A percentile compares a stretch with the other conserved stretches of the same genome.
Evolutionary conservation across 2,113 vertebrate genomes (phyloP).

Genomic region (Phocoena phocoena): DNA sequence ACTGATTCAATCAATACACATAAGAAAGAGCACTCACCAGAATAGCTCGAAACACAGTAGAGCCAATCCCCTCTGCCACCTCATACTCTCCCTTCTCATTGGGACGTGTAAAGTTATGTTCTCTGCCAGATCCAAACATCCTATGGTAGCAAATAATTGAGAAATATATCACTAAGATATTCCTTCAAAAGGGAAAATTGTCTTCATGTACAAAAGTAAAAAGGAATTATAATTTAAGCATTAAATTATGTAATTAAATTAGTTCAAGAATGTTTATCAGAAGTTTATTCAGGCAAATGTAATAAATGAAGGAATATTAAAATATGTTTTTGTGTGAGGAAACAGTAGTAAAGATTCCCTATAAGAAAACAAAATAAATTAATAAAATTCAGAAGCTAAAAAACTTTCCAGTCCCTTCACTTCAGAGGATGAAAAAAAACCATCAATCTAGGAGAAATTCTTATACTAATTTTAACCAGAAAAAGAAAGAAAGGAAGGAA

Average conservation of each 20-base stretch:
- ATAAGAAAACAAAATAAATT: constrained; percentile 27
- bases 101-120: constrained; percentile 98
- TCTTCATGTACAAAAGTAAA: constrained; percentile 27
- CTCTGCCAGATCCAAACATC: constrained; percentile 99
- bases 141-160: constrained; percentile 76
- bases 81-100: constrained; percentile 99
- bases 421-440: neutral
- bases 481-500: neutral
- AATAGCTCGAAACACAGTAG: constrained; percentile 98
- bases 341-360: neutral
- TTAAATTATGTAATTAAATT: constrained; percentile 1
- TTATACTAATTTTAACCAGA: neutral
- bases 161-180: neutral
- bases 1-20: neutral
- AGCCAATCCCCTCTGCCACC: constrained; percentile 98
- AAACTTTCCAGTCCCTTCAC: neutral
- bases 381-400: constrained; percentile 52
- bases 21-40: constrained; percentile 87
- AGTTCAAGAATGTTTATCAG: constrained; percentile 25
- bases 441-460: neutral
- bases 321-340: neutral
- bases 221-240: constrained; percentile 29
- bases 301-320: constrained; percentile 16
- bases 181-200: neutral
- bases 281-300: constrained; percentile 31